These are phyloP conservation scores for Sinotaia quadrata DNA, from an alignment of 2,888 invertebrate species.

Conservation along the genomic window DNA sequence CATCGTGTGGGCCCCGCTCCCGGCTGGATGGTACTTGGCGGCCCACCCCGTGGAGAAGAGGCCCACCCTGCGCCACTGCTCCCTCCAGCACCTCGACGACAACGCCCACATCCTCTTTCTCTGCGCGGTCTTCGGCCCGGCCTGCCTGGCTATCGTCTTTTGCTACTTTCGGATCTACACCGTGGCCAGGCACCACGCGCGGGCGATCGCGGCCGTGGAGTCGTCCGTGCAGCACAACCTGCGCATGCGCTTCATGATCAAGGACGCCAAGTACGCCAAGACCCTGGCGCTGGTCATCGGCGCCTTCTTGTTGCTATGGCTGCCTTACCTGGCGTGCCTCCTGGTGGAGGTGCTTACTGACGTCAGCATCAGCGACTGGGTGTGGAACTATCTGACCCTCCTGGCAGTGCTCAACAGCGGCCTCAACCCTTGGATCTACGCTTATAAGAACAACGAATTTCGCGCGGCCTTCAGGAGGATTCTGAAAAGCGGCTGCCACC, in stretches of 20 bases:
- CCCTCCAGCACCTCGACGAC: conserved; percentile 73
- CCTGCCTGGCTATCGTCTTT: conserved; percentile 76
- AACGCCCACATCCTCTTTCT: conserved; percentile 75
- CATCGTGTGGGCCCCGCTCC: conserved; percentile 76
- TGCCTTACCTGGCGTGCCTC: conserved; percentile 77
- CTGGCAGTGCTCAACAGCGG: conserved; percentile 77
- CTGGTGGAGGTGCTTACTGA: conserved; percentile 51
- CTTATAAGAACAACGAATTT: conserved; percentile 78
- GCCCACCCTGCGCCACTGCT: conserved; percentile 29
- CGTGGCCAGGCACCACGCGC: conserved; percentile 78
- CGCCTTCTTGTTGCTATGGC: conserved; percentile 77
- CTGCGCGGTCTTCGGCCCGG: conserved; percentile 78
- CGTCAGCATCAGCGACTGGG: conserved; percentile 75
- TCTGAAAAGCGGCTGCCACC: conserved; percentile 22
- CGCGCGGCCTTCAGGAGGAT: conserved; percentile 74
- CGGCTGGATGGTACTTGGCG: conserved; percentile 71
- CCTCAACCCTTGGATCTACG: conserved; percentile 80
- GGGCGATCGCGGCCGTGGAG: conserved; percentile 78
- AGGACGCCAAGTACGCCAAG: conserved; percentile 76
- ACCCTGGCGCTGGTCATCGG: conserved; percentile 79
- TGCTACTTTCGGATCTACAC: conserved; percentile 79
- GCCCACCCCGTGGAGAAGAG: not conserved
- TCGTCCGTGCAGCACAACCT: conserved; percentile 74
- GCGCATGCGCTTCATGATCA: conserved; percentile 50
- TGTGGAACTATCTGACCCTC: conserved; percentile 76